Percentiles rank a stretch among this genome's conserved stretches.
phyloP scores from a whole-genome alignment of 30 jellyfish, hydroid and myxozoan genomes.

The Rhopilema esculentum region DNA sequence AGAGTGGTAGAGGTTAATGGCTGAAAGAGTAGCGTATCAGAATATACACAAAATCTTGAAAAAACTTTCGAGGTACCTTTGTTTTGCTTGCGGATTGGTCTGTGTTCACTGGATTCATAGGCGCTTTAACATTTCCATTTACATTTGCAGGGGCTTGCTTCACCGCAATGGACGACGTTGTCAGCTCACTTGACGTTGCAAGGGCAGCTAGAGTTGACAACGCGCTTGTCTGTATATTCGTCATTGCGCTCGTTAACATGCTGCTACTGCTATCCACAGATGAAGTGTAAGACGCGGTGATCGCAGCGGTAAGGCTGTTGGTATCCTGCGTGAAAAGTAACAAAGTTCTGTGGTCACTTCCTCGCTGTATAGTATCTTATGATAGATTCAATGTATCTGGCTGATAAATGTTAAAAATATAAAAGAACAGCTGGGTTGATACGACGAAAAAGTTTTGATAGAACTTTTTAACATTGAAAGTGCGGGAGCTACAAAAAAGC shows the following conservation, averaged over 20 bases:
- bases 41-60: not conserved
- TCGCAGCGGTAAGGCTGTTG: constrained; percentile 59
- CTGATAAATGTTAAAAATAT: no score
- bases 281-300: constrained; percentile 53
- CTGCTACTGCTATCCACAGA: constrained; percentile 38
- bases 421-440: no score
- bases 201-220: constrained; percentile 97
- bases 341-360: no score
- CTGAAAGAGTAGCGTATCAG: not conserved
- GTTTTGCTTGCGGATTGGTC: constrained; percentile 21
- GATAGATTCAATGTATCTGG: no score
- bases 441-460: no score
- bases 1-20: no score
- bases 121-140: constrained; percentile 41
- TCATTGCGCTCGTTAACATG: constrained; percentile 41
- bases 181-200: constrained; percentile 88
- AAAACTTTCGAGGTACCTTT: constrained; percentile 12
- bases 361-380: no score
- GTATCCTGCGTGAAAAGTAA: not conserved
- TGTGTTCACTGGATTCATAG: not conserved
- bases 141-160: constrained; percentile 17
- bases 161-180: constrained; percentile 20
- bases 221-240: constrained; percentile 86
- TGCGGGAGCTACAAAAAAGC: no score
- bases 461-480: no score